Conservation (phyloP, 2,888 invertebrate species). For the Monoplex corrugatus region DNA sequence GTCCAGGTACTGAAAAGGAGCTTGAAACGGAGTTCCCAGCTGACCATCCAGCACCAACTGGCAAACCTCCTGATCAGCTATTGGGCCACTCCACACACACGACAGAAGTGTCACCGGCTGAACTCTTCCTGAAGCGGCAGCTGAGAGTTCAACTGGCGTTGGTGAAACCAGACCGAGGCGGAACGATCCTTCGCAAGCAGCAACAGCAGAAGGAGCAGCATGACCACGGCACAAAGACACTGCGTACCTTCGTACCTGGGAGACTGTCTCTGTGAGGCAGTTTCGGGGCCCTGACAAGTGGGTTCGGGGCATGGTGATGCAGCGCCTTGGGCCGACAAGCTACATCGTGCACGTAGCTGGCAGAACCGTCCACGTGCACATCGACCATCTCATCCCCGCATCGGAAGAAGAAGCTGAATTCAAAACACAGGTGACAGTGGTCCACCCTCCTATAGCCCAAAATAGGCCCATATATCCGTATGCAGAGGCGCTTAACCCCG, state of each 20-base stretch:
- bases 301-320: neutral
- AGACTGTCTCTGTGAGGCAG: neutral
- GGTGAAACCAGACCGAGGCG: neutral
- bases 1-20: slow-evolving; percentile 61
- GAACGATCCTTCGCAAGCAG: neutral
- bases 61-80: neutral
- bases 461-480: neutral
- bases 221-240: neutral
- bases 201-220: neutral
- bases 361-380: neutral
- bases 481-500: slow-evolving; percentile 10
- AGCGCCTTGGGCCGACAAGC: neutral
- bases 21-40: neutral
- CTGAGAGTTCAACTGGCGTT: neutral
- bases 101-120: neutral
- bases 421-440: slow-evolving; percentile 27
- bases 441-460: neutral
- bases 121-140: slow-evolving; percentile 19
- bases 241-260: neutral
- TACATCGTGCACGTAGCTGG: neutral
- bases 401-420: neutral
- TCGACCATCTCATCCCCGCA: neutral
- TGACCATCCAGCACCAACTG: neutral
- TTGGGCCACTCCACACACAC: neutral
- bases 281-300: slow-evolving; percentile 6